These are phyloP conservation scores for Dendroctonus valens DNA, from an alignment of 1,140 invertebrate genomes.

Conservation along the genomic window DNA sequence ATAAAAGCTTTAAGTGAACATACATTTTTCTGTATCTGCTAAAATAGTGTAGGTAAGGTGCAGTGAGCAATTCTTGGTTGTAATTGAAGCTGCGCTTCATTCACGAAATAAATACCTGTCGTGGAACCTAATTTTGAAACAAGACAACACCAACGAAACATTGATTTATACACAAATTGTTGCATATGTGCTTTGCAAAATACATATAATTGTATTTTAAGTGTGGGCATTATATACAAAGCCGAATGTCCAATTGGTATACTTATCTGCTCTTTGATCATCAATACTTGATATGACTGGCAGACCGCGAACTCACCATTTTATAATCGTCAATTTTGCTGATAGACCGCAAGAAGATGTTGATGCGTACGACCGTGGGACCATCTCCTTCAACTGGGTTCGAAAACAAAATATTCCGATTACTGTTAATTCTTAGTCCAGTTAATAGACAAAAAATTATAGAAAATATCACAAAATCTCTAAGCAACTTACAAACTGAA, in stretches of 20 bases:
- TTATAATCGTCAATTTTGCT: constrained; percentile 98
- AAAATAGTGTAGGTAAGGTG: no score
- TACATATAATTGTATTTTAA: background rate
- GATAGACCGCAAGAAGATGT: constrained; percentile 94
- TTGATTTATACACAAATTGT: no score
- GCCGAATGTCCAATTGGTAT: constrained; percentile 24
- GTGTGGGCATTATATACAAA: constrained; percentile 26
- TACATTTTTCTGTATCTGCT: no score
- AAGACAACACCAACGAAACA: no score
- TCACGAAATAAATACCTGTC: no score
- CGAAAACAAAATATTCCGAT: constrained; percentile 36
- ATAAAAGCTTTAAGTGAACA: no score
- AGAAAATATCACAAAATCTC: constrained; percentile 8
- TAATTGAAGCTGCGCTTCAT: no score
- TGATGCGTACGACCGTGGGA: constrained; percentile 80
- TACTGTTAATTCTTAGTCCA: constrained; percentile 21
- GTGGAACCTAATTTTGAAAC: no score
- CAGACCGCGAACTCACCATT: constrained; percentile 80
- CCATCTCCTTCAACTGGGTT: constrained; percentile 63
- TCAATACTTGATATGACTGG: constrained; percentile 49
- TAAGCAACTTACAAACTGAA: background rate
- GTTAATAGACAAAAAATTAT: constrained; percentile 11
- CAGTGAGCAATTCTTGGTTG: no score
- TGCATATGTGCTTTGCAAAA: no score
- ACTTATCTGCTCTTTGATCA: constrained; percentile 37